Conservation (phyloP, 2,797 vertebrate genomes). For the Sitta carolinensis region DNA sequence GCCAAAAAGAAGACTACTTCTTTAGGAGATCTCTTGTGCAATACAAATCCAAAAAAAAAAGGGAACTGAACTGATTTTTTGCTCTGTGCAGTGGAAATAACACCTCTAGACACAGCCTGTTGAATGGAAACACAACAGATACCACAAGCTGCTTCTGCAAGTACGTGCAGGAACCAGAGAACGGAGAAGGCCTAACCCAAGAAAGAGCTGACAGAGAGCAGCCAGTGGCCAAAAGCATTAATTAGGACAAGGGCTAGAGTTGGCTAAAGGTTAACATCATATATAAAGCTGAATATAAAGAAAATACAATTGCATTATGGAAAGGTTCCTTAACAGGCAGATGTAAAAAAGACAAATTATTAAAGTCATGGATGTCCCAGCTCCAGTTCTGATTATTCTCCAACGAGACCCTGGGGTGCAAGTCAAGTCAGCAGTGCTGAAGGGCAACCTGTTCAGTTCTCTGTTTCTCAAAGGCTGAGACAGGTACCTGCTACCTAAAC, state of each 20-base stretch:
- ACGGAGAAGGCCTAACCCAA: not conserved
- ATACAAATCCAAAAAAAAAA: not conserved
- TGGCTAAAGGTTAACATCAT: not conserved
- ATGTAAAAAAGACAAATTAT: not conserved
- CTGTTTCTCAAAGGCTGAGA: not conserved
- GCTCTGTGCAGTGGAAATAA: not conserved
- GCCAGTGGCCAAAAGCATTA: not conserved
- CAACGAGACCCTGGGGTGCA: not conserved
- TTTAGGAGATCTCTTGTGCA: not conserved
- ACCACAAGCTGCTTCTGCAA: not conserved
- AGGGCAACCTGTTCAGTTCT: not conserved
- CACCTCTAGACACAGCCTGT: not conserved
- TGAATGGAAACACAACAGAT: not conserved
- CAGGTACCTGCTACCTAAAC: not conserved
- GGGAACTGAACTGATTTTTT: not conserved
- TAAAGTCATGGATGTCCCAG: not conserved
- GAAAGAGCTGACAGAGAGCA: not conserved
- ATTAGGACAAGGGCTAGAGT: not conserved
- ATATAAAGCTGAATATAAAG: not conserved
- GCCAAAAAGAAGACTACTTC: not conserved
- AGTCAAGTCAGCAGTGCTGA: not conserved
- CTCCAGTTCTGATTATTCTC: not conserved
- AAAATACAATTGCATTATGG: not conserved
- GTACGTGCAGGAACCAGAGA: not conserved
- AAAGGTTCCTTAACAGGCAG: not conserved